Evolutionary conservation across 2,113 vertebrate genomes (phyloP), one percentile per base, ranked within the genome.

Genomic region (Zapus hudsonius): DNA sequence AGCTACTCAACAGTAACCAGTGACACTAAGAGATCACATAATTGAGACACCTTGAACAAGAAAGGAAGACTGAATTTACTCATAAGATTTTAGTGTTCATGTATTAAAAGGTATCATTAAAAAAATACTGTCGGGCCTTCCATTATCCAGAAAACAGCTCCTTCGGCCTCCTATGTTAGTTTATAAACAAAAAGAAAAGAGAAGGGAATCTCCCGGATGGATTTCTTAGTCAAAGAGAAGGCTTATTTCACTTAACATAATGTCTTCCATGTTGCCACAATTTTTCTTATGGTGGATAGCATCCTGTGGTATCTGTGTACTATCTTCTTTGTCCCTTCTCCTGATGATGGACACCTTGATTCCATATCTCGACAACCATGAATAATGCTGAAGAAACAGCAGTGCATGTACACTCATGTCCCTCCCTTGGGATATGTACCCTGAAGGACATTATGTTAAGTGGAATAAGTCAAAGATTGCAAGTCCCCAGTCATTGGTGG

Each of bases 301-400:
- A 29, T 25, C 6, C 33, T 1, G 0, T 4, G 25, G 6, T 19
- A 3, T 23, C 4, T 3, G 5, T 25, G 15, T 1, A 27, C 57
- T 27, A 17, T 7, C 29, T 47, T 38, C 27, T 27, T 44, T 33
- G 69, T 38, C 19, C 5, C 3, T 52, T 67, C 12, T 1, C 13
- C 79, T 75, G 29, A 19, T 25, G 57, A n/a, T n/a, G 44, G 57
- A 57, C 44, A n/a, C 9, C 22, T 22, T 23, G 52, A 42, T 9
- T 59, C 47, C 67, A 31, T 15, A 12, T 57, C 36, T 59, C 7
- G 38, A n/a, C 40, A 40, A 85, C 22, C 29, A 17, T 23, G 36
- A 57, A 40, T 13, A 59, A 44, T 55, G 25, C n/a, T n/a, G 17
- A 25, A 31, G 38, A 33, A 29, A n/a, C 0, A 8, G 74, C 2